Base-by-base conservation (phyloP, 2,888 invertebrate species). In the Rutpela maculata region DNA sequence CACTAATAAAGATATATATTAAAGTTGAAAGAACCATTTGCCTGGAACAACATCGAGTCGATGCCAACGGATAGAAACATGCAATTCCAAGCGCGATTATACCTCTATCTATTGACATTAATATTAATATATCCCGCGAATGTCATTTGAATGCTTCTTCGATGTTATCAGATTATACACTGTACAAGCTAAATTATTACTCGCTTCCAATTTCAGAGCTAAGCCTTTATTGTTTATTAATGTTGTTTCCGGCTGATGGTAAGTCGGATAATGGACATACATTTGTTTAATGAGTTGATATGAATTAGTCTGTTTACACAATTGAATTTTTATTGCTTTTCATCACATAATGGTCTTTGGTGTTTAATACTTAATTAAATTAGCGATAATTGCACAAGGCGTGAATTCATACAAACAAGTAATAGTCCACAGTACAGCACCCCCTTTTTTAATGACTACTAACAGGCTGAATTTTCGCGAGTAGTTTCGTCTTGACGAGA, bases 101-200 rank as follows among this genome's bases (percentile, higher is more conserved):
- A 50, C 50, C 50, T 50, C n/a, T 50, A 50, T 50, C 50, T 50
- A 50, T 50, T n/a, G 50, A 50, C 50, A 50, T 50, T n/a, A 50
- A 50, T n/a, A 50, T 50, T 50, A 50, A 50, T 50, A 50, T 50
- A 50, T 50, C n/a, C 50, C n/a, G n/a, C 50, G 50, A 50, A 50
- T 50, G 50, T 50, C 50, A 50, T 50, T 75, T 67, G 73, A 71
- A 76, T 78, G 76, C 76, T 76, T 74, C 68, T 76, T 78, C 76
- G 76, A 78, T 76, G 75, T 75, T 73, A 78, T 78, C 76, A 70
- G 75, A 76, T 74, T 75, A 76, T 75, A 74, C 60, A 6, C n/a
- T 15, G 50, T 15, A 15, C 75, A 50, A 66, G 75, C 73, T 73
- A 76, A 76, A 76, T 76, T 66, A 71, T 76, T 50, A 71, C 57